These are phyloP conservation scores for Sepioteuthis lessoniana DNA, from an alignment of 2,888 invertebrate genomes.

Conservation along the genomic window DNA sequence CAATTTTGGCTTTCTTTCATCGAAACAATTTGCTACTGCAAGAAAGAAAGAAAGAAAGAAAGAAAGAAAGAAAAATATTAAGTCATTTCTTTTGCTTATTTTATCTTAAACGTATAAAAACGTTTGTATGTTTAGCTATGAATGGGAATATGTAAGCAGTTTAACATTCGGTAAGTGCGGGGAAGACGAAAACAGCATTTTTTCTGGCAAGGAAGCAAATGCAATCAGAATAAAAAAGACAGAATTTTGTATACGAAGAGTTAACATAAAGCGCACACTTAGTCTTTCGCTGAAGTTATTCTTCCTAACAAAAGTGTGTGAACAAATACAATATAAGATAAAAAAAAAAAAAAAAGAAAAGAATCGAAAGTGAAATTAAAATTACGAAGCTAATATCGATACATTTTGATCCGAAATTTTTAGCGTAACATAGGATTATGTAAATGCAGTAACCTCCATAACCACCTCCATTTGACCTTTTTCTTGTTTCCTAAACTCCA, in stretches of 20 bases:
- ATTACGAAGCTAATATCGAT: too few species aligned
- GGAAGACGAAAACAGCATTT: neutral
- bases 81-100: neutral
- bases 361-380: too few species aligned
- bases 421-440: too few species aligned
- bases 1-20: too few species aligned
- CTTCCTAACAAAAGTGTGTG: neutral
- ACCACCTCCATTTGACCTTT: too few species aligned
- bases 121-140: neutral
- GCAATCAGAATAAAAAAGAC: neutral
- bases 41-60: neutral
- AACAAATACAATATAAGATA: too few species aligned
- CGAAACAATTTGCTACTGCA: neutral
- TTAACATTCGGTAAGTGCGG: neutral
- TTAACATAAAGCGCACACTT: neutral
- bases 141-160: neutral
- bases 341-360: too few species aligned
- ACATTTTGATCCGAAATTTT: too few species aligned
- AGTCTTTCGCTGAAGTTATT: neutral
- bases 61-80: neutral
- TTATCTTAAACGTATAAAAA: neutral
- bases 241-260: neutral
- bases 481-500: too few species aligned
- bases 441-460: too few species aligned
- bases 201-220: neutral